Conservation (phyloP, 2,888 invertebrate genomes). For the Magallana nippona region DNA sequence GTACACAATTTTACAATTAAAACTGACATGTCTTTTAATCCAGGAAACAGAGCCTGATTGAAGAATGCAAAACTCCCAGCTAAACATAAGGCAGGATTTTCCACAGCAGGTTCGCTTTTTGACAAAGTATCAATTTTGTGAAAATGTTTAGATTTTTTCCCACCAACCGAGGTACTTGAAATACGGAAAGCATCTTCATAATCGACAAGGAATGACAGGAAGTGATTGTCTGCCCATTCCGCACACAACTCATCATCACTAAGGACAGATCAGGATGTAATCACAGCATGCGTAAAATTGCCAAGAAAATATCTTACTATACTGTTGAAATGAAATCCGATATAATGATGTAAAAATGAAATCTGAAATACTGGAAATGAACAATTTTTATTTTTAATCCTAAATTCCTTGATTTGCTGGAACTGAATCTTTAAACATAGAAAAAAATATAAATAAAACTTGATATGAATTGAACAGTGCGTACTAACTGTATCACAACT, state of each 20-base stretch:
- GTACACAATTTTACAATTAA: neutral
- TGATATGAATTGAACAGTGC: too few species aligned
- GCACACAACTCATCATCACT: neutral
- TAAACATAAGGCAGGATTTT: neutral
- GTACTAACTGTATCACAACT: too few species aligned
- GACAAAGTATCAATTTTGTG: neutral
- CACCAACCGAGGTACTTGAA: slow-evolving; percentile 22
- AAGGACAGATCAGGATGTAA: neutral
- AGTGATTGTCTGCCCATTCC: slow-evolving; percentile 8
- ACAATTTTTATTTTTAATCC: too few species aligned
- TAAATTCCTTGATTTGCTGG: too few species aligned
- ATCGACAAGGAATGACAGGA: neutral
- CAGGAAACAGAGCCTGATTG: neutral
- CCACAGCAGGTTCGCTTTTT: neutral
- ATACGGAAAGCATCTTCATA: slow-evolving; percentile 14
- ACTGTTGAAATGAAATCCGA: too few species aligned
- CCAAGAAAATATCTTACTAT: too few species aligned
- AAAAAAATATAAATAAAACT: too few species aligned
- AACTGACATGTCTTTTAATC: neutral
- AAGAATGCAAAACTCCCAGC: neutral
- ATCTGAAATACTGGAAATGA: too few species aligned
- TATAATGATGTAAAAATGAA: too few species aligned
- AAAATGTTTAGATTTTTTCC: slow-evolving; percentile 27
- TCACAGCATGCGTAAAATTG: neutral
- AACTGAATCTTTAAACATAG: too few species aligned